phyloP scores from a whole-genome alignment of 2,888 invertebrate genomes.

The Cremastobaeus sp. region DNA sequence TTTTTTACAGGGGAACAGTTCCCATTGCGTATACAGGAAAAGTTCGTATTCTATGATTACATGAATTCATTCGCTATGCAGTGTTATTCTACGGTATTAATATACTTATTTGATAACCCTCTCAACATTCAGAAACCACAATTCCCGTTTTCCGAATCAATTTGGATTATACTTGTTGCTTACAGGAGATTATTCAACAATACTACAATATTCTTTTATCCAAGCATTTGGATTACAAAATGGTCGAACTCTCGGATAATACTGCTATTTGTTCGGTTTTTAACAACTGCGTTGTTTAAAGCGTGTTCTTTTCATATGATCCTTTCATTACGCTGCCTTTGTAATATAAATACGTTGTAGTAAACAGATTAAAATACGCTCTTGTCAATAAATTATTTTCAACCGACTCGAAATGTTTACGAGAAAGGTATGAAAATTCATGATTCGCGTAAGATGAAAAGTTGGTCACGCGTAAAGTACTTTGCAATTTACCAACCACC shows the following conservation, averaged over 20 bases:
- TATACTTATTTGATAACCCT: too few relatives aligned
- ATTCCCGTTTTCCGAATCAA: too few relatives aligned
- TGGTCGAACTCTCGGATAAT: not conserved
- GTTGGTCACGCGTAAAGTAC: slow-evolving; percentile 31
- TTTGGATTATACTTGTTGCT: too few relatives aligned
- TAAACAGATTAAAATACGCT: slow-evolving; percentile 29
- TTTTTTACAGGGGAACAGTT: too few relatives aligned
- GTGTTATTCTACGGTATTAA: too few relatives aligned
- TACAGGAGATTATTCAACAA: too few relatives aligned
- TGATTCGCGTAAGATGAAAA: slow-evolving; percentile 30
- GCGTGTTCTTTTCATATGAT: not conserved
- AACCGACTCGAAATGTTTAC: slow-evolving; percentile 17
- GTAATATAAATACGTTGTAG: slow-evolving; percentile 37
- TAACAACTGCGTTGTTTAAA: slow-evolving; percentile 10
- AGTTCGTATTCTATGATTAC: too few relatives aligned
- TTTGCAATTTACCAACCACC: slow-evolving; percentile 8
- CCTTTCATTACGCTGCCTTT: slow-evolving; percentile 10
- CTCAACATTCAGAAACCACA: too few relatives aligned
- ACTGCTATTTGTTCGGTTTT: slow-evolving; percentile 12
- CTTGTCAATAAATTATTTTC: slow-evolving; percentile 25
- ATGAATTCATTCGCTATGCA: too few relatives aligned
- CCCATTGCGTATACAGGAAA: too few relatives aligned
- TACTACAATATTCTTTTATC: too few relatives aligned
- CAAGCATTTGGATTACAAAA: too few relatives aligned
- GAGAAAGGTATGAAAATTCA: slow-evolving; percentile 23